These are phyloP conservation scores for Coregonus sp. DNA, from an alignment of 2,797 vertebrate genomes.

Conservation along the genomic window DNA sequence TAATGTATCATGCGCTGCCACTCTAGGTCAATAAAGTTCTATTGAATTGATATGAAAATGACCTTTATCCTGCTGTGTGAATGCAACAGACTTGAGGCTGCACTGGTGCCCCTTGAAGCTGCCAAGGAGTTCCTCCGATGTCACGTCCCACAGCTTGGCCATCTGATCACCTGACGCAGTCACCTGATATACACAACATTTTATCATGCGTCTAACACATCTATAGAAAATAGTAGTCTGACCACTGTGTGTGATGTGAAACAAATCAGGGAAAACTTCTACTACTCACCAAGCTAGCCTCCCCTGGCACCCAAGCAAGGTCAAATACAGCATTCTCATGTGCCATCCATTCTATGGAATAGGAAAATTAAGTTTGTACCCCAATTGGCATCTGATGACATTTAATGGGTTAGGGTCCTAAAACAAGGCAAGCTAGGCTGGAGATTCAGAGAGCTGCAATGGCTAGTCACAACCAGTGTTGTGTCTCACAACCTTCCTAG, in stretches of 20 bases:
- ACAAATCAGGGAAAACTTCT: neutral
- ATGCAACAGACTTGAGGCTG: constrained; percentile 94
- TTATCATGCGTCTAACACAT: neutral
- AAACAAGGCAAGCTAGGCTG: no score
- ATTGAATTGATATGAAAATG: constrained; percentile 20
- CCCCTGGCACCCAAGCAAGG: constrained; percentile 92
- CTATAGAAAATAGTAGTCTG: neutral
- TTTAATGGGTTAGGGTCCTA: no score
- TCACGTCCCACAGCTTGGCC: constrained; percentile 93
- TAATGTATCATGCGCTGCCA: no score
- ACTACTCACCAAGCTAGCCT: constrained; percentile 85
- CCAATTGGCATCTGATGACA: neutral
- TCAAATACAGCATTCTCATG: constrained; percentile 98
- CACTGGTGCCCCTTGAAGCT: constrained; percentile 95
- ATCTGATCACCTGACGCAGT: constrained; percentile 95
- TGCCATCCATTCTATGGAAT: constrained; percentile 88
- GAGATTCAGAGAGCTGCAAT: no score
- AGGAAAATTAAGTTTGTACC: neutral
- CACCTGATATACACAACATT: constrained; percentile 76
- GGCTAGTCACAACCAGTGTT: no score
- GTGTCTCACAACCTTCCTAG: no score
- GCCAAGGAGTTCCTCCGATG: constrained; percentile 84
- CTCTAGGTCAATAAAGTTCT: neutral
- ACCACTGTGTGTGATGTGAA: neutral
- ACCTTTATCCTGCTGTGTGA: constrained; percentile 90